Percentiles rank a stretch among this genome's conserved stretches.
Conservation (phyloP, 1,140 invertebrate species). For the Ceratosolen fusciceps region DNA sequence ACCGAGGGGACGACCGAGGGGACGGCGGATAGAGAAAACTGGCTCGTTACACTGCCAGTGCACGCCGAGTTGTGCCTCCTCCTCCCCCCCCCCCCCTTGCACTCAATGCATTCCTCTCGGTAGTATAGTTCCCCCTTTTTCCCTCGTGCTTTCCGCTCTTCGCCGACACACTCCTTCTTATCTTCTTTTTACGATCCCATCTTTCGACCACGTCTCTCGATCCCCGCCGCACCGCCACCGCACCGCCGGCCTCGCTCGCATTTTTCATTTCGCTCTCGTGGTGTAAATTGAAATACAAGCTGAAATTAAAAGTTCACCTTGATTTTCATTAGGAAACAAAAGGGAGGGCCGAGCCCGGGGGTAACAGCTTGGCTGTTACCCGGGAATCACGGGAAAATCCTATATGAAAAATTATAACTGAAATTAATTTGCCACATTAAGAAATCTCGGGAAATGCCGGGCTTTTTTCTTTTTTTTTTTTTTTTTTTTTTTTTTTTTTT, state of each 20-base stretch:
- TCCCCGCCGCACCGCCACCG: too few species aligned
- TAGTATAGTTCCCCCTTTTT: constrained; percentile 7
- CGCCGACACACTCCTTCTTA: constrained; percentile 9
- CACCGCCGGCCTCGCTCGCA: not conserved
- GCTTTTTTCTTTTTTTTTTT: too few species aligned
- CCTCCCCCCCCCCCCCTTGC: too few species aligned
- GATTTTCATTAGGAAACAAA: constrained; percentile 20
- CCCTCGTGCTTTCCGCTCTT: constrained; percentile 20
- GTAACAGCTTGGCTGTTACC: not conserved
- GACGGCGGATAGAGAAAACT: constrained; percentile 33
- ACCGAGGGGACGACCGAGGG: too few species aligned
- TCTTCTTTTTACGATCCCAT: constrained; percentile 25
- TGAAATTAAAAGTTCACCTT: constrained; percentile 15
- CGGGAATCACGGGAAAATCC: too few species aligned
- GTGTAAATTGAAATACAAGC: constrained; percentile 14
- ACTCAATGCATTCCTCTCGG: not conserved
- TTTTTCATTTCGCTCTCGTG: not conserved
- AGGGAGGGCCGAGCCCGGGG: not conserved
- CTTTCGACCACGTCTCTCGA: not conserved
- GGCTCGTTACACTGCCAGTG: constrained; percentile 34
- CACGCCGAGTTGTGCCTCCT: not conserved
- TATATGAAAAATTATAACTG: not conserved
- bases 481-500: too few species aligned
- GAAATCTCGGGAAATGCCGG: too few species aligned
- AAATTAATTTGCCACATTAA: not conserved